These are phyloP conservation scores for Nymphalis urticae DNA, from an alignment of 2,888 invertebrate species.

Conservation along the genomic window DNA sequence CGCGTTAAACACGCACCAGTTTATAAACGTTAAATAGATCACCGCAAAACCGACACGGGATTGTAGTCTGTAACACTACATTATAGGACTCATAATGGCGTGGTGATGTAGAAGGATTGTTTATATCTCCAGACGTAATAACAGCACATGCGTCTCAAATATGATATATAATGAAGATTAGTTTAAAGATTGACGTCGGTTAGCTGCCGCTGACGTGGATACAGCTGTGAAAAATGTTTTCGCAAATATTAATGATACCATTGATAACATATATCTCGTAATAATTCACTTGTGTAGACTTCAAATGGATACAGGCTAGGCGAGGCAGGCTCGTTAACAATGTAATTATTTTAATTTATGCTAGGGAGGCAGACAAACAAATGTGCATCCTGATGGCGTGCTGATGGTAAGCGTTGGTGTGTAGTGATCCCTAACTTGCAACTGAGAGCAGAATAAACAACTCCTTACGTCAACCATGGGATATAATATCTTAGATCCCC, in stretches of 20 bases:
- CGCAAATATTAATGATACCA: background rate
- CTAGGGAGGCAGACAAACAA: too few species aligned
- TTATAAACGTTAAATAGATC: constrained; percentile 27
- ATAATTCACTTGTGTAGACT: too few species aligned
- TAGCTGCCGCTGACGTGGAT: background rate
- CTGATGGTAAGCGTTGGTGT: too few species aligned
- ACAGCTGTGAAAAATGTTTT: constrained; percentile 1
- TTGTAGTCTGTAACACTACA: background rate
- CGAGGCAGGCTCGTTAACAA: too few species aligned
- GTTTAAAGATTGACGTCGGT: background rate
- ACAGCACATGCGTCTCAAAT: constrained; percentile 13
- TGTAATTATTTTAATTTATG: too few species aligned
- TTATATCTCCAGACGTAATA: constrained; percentile 15
- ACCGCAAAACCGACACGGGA: background rate
- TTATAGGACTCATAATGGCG: background rate
- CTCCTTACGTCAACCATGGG: too few species aligned
- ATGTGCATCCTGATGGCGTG: too few species aligned
- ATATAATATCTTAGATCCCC: too few species aligned
- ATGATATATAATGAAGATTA: constrained; percentile 20
- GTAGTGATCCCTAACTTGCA: too few species aligned
- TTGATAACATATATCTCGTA: too few species aligned
- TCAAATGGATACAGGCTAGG: too few species aligned
- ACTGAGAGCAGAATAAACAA: too few species aligned
- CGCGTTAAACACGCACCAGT: constrained; percentile 16
- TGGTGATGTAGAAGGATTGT: background rate